These are phyloP conservation scores for Drosophila ogumai DNA, from an alignment of 1,140 invertebrate genomes.

Conservation along the genomic window DNA sequence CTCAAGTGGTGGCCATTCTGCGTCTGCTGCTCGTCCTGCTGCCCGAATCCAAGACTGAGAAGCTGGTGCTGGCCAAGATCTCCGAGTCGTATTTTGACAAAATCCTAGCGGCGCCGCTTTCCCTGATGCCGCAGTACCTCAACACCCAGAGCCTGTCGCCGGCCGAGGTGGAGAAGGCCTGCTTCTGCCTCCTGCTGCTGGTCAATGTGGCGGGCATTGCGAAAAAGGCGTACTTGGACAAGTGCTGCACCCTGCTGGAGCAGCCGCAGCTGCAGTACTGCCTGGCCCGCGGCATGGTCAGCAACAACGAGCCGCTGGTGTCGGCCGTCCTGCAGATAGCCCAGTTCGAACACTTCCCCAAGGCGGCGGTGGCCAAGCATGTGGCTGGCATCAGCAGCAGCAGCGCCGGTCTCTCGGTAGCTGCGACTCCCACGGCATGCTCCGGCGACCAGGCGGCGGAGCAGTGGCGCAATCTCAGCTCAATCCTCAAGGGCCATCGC, in stretches of 20 bases:
- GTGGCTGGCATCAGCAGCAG: slow-evolving; percentile 59
- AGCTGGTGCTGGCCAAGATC: slow-evolving; percentile 74
- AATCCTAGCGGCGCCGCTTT: slow-evolving; percentile 60
- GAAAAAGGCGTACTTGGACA: slow-evolving; percentile 80
- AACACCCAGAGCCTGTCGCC: slow-evolving; percentile 48
- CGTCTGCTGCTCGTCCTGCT: slow-evolving; percentile 64
- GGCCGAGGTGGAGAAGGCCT: slow-evolving; percentile 71
- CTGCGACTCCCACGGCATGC: not conserved
- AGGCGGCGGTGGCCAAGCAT: slow-evolving; percentile 69
- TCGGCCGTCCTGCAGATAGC: slow-evolving; percentile 73
- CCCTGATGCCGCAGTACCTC: slow-evolving; percentile 56
- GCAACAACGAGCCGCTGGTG: slow-evolving; percentile 61
- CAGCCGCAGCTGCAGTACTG: slow-evolving; percentile 72
- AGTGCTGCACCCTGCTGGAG: slow-evolving; percentile 69
- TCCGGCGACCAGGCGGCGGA: slow-evolving; percentile 45
- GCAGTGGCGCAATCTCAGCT: slow-evolving; percentile 76
- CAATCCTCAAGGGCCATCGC: slow-evolving; percentile 73
- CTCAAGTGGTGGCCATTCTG: slow-evolving; percentile 60
- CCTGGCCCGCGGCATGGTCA: slow-evolving; percentile 69
- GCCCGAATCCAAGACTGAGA: slow-evolving; percentile 71
- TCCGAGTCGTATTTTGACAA: slow-evolving; percentile 82
- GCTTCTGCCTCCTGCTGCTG: slow-evolving; percentile 72
- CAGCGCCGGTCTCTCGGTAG: not conserved
- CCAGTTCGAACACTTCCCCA: slow-evolving; percentile 78
- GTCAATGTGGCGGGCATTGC: slow-evolving; percentile 79